A percentile compares a stretch with the other conserved stretches of the same genome.
phyloP scores from a whole-genome alignment of 2,113 vertebrate species.

The Syngnathus floridae region DNA sequence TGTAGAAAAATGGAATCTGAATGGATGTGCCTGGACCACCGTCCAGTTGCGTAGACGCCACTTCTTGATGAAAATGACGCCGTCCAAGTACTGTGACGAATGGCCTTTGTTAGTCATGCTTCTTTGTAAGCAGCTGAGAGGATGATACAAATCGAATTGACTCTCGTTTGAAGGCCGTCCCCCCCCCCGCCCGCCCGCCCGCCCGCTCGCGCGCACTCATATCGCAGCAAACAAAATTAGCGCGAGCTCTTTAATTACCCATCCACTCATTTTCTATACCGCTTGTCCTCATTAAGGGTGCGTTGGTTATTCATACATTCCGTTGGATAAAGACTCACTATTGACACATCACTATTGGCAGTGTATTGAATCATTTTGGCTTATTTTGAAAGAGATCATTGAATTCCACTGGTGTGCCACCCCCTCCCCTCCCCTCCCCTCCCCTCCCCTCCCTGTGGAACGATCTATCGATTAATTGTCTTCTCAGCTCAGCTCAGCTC shows the following conservation, averaged over 20 bases:
- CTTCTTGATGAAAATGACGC: background rate
- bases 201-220: constrained; percentile 15
- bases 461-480: constrained; percentile 58
- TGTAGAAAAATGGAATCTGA: background rate
- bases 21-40: too few species aligned
- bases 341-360: background rate
- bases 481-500: constrained; percentile 9
- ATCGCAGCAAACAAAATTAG: constrained; percentile 26
- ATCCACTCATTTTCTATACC: constrained; percentile 18
- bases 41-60: too few species aligned
- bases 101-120: constrained; percentile 6
- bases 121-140: constrained; percentile 13
- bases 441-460: constrained; percentile 6
- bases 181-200: constrained; percentile 2
- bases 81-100: constrained; percentile 20
- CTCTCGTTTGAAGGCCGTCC: constrained; percentile 45
- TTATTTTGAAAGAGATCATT: constrained; percentile 12
- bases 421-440: background rate
- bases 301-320: constrained; percentile 35
- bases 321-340: too few species aligned
- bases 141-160: constrained; percentile 43
- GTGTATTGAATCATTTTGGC: background rate
- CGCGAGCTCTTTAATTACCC: constrained; percentile 47
- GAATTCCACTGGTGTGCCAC: constrained; percentile 3
- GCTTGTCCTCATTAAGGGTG: background rate